Percentiles rank a stretch among this genome's conserved stretches.
Conservation (phyloP, 2,888 invertebrate species). For the Physocephala rufipes region DNA sequence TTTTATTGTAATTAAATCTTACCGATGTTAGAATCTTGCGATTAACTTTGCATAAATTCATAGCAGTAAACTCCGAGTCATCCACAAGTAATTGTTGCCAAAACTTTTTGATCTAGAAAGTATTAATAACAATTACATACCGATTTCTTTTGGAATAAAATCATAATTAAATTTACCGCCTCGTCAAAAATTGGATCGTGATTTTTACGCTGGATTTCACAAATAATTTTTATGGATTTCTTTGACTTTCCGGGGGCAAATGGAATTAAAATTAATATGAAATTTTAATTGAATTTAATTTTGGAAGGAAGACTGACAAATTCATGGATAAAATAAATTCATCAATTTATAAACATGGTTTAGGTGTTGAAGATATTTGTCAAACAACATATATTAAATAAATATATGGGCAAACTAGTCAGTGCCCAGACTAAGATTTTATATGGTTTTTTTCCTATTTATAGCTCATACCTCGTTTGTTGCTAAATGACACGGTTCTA, state of each 20-base stretch:
- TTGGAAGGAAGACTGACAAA: too few relatives aligned
- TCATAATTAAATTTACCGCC: conserved; percentile 50
- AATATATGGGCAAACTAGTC: too few relatives aligned
- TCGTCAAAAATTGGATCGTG: conserved; percentile 61
- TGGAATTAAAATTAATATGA: neutral
- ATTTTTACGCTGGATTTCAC: conserved; percentile 63
- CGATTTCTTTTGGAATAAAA: neutral
- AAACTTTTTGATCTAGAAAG: conserved; percentile 59
- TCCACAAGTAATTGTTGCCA: conserved; percentile 63
- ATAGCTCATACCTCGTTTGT: conserved; percentile 60
- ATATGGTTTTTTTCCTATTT: conserved; percentile 3
- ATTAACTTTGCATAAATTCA: conserved; percentile 68
- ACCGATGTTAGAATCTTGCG: conserved; percentile 69
- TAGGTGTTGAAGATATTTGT: too few relatives aligned
- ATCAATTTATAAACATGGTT: too few relatives aligned
- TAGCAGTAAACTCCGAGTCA: conserved; percentile 67
- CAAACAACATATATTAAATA: too few relatives aligned
- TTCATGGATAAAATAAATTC: too few relatives aligned
- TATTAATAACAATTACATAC: conserved; percentile 15
- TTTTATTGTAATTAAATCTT: conserved; percentile 44
- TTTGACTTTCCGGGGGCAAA: conserved; percentile 56
- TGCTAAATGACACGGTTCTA: conserved; percentile 69
- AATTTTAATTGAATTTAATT: too few relatives aligned
- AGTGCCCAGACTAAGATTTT: too few relatives aligned
- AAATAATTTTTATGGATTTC: conserved; percentile 66